Evolutionary conservation across 2,797 vertebrate species (phyloP).

Genomic region (Argya squamiceps): DNA sequence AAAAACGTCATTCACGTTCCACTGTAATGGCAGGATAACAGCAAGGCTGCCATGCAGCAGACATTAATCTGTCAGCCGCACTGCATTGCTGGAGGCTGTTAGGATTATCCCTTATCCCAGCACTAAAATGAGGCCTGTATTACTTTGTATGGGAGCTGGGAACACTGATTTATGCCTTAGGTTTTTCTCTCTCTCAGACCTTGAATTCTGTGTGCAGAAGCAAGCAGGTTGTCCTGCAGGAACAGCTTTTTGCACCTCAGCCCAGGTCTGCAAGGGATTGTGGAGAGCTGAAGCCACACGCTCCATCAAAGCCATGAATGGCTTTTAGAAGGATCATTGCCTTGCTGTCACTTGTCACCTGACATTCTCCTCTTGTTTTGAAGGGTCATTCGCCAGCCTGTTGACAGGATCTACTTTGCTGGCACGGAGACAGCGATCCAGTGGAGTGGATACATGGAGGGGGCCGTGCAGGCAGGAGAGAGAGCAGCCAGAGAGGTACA

Average conservation of each 20-base stretch:
- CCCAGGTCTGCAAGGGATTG: neutral
- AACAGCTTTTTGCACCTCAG: neutral
- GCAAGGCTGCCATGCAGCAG: neutral
- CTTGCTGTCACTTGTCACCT: neutral
- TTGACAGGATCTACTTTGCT: conserved; percentile 79
- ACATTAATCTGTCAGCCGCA: neutral
- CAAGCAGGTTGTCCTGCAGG: neutral
- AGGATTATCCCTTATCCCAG: neutral
- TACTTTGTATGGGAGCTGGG: neutral
- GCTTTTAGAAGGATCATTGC: neutral
- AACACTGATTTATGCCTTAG: neutral
- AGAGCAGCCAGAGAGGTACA: conserved; percentile 82
- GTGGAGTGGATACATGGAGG: conserved; percentile 85
- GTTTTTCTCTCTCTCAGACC: neutral
- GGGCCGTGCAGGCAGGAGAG: conserved; percentile 81
- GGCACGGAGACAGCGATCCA: conserved; percentile 82
- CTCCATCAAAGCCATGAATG: neutral
- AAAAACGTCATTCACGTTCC: neutral
- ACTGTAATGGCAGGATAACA: neutral
- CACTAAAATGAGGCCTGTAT: neutral
- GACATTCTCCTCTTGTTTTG: conserved; percentile 38
- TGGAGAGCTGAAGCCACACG: neutral
- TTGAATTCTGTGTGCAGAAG: neutral
- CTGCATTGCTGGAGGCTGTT: neutral
- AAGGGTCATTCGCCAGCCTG: conserved; percentile 79